Conservation (phyloP, 2,797 vertebrate genomes). For the Tolypeutes matacus region DNA sequence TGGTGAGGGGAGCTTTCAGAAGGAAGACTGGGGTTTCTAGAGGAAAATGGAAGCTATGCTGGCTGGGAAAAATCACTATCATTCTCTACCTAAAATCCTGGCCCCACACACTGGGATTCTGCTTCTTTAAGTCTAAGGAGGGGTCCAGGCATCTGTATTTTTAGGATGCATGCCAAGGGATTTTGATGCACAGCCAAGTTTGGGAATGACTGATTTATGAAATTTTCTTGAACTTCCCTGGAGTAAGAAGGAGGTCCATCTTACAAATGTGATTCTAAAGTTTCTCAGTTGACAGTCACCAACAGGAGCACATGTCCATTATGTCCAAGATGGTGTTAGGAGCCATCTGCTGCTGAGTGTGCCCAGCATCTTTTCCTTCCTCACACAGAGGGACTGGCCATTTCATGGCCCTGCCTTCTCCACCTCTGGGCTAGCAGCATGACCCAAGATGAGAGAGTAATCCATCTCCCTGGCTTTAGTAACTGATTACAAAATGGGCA, state of each 20-base stretch:
- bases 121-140: conserved; percentile 15
- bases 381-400: not conserved
- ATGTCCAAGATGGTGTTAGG: not conserved
- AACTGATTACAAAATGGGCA: not conserved
- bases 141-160: conserved; percentile 49
- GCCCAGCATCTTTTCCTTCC: not conserved
- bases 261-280: conserved; percentile 51
- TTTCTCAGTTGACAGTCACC: conserved; percentile 17
- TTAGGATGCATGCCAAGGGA: conserved; percentile 59
- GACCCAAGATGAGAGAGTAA: not conserved
- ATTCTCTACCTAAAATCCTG: not conserved
- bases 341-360: not conserved
- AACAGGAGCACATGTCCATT: not conserved
- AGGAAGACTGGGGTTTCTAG: not conserved
- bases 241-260: not conserved
- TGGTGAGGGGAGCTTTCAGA: not conserved
- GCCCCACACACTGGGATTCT: not conserved
- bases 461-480: not conserved
- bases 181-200: conserved; percentile 41
- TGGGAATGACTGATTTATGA: conserved; percentile 43
- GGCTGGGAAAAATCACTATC: not conserved
- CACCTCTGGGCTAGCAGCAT: not conserved
- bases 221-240: conserved; percentile 14
- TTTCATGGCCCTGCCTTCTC: not conserved
- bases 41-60: not conserved